Evolutionary conservation across 2,797 vertebrate genomes (phyloP).

Genomic region (Gambelia wislizenii): DNA sequence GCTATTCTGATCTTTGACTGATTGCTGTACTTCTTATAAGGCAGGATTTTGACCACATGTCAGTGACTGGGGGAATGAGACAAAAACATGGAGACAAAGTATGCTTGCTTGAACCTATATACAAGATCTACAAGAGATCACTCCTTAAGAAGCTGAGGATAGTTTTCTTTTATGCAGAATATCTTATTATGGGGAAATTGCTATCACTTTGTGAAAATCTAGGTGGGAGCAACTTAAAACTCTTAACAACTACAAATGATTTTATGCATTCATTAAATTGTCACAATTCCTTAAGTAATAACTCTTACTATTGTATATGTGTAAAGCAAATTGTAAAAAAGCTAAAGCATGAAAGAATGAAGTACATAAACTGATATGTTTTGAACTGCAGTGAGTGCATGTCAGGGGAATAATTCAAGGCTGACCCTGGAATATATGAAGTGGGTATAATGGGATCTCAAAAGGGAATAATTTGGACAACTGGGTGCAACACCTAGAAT

Average conservation of each 20-base stretch:
- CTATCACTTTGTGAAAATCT: background rate
- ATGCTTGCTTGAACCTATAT: background rate
- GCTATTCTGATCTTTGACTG: background rate
- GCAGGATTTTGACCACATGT: background rate
- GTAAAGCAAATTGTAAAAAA: slow-evolving; percentile 46
- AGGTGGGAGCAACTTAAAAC: background rate
- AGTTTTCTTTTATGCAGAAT: slow-evolving; percentile 10
- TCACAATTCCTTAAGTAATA: slow-evolving; percentile 16
- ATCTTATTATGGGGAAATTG: background rate
- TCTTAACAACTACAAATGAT: slow-evolving; percentile 6
- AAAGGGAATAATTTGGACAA: background rate
- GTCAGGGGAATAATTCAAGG: background rate
- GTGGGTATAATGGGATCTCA: background rate
- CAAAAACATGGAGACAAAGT: background rate
- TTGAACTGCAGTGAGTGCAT: background rate
- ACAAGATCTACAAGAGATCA: background rate
- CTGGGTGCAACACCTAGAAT: background rate
- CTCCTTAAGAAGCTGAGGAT: background rate
- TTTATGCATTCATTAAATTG: slow-evolving; percentile 25
- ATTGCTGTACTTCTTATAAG: too few relatives aligned
- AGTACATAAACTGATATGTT: slow-evolving; percentile 8
- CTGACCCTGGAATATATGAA: background rate
- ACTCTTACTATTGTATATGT: slow-evolving; percentile 3
- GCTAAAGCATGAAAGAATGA: slow-evolving; percentile 20
- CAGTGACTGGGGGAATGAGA: background rate